phyloP scores from a whole-genome alignment of 2,797 vertebrate species.

The Gallinago stenura region DNA sequence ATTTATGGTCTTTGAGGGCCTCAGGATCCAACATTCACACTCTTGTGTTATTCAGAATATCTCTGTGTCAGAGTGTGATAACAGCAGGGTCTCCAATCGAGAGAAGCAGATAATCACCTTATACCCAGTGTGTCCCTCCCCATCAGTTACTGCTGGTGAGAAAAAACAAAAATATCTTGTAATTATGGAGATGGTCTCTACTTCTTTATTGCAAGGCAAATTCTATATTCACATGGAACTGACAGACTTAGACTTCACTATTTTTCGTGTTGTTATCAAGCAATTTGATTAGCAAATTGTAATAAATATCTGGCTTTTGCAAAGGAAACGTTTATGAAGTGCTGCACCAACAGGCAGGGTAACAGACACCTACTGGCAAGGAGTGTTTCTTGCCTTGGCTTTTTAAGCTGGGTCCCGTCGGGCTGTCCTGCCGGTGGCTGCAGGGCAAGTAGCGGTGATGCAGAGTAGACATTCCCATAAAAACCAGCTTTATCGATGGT shows the following conservation, averaged over 20 bases:
- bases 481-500: not conserved
- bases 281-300: constrained; percentile 15
- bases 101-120: constrained; percentile 9
- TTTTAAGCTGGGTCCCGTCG: fast-evolving
- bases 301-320: constrained; percentile 42
- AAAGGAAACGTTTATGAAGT: not conserved
- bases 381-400: not conserved
- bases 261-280: constrained; percentile 35
- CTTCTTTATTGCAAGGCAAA: constrained; percentile 12
- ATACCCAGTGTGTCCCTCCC: not conserved
- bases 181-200: not conserved
- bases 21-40: not conserved
- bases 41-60: not conserved
- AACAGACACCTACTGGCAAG: not conserved
- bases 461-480: not conserved
- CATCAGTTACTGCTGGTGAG: not conserved
- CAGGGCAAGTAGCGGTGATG: not conserved
- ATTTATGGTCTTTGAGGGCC: not conserved
- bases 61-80: not conserved
- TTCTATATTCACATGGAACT: constrained; percentile 66
- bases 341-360: not conserved
- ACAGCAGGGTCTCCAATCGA: not conserved
- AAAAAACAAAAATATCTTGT: not conserved
- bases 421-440: not conserved
- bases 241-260: constrained; percentile 40